Conservation (phyloP, 2,113 vertebrate genomes). For the Nannobrachium achirus region DNA sequence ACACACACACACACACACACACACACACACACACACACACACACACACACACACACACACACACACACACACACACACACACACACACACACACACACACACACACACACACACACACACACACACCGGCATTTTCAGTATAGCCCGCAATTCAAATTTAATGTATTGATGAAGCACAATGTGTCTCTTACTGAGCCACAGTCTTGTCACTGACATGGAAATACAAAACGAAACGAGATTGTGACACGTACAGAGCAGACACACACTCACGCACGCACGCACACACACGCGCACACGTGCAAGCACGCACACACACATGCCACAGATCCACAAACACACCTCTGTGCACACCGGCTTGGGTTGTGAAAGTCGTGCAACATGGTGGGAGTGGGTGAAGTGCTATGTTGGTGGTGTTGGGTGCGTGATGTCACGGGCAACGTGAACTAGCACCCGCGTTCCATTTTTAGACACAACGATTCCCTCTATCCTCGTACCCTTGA, state of each 20-base stretch:
- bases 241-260: slow-evolving; percentile 29
- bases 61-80: no score
- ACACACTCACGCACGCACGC: slow-evolving; percentile 12
- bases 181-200: no score
- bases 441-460: slow-evolving; percentile 23
- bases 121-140: no score
- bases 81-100: no score
- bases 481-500: slow-evolving; percentile 48
- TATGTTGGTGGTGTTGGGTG: slow-evolving; percentile 14
- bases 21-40: no score
- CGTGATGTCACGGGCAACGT: not conserved
- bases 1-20: no score
- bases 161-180: no score
- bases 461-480: slow-evolving; percentile 10
- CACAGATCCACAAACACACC: slow-evolving; percentile 21
- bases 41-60: no score
- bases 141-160: no score
- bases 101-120: no score
- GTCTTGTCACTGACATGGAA: no score
- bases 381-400: not conserved
- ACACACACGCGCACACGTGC: not conserved
- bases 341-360: not conserved
- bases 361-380: slow-evolving; percentile 32
- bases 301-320: slow-evolving; percentile 34
- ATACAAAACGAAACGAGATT: no score